These are phyloP conservation scores for Lepas anatifera DNA, from an alignment of 2,888 invertebrate species.

Conservation along the genomic window DNA sequence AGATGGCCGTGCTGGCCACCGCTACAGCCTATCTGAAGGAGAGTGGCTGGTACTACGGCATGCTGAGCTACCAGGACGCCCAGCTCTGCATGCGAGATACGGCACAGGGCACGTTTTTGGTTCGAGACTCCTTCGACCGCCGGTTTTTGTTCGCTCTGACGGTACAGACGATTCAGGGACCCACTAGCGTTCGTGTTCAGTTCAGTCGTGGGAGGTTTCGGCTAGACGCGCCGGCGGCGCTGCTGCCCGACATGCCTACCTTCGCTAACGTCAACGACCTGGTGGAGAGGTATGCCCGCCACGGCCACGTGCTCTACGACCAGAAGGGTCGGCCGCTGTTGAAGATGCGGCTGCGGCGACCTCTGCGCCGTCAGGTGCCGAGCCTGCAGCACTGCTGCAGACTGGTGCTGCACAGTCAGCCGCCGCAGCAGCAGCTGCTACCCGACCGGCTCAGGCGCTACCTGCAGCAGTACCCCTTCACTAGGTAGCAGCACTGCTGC, in stretches of 20 bases:
- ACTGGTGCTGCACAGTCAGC: constrained; percentile 43
- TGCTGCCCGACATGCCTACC: constrained; percentile 44
- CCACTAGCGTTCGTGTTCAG: constrained; percentile 67
- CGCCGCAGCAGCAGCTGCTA: not conserved
- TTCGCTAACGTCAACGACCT: constrained; percentile 60
- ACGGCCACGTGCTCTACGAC: constrained; percentile 23
- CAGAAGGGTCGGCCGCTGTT: constrained; percentile 32
- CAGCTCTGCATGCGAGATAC: constrained; percentile 47
- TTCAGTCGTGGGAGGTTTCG: constrained; percentile 52
- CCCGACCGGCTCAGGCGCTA: not conserved
- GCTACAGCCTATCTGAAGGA: not conserved
- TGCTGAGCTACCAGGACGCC: constrained; percentile 56
- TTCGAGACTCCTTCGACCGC: constrained; percentile 67
- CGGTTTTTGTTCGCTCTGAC: constrained; percentile 66
- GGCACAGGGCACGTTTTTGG: constrained; percentile 59
- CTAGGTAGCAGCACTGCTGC: not conserved
- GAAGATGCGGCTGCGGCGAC: constrained; percentile 53
- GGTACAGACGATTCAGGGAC: constrained; percentile 65
- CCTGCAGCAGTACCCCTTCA: not conserved
- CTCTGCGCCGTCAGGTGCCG: constrained; percentile 46
- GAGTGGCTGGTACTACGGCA: constrained; percentile 63
- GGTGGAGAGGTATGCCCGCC: constrained; percentile 52
- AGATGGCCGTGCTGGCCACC: not conserved
- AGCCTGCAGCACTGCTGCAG: constrained; percentile 59
- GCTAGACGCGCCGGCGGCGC: constrained; percentile 56